Base-by-base conservation (phyloP, 2,113 vertebrate species). In the Tyto alba region DNA sequence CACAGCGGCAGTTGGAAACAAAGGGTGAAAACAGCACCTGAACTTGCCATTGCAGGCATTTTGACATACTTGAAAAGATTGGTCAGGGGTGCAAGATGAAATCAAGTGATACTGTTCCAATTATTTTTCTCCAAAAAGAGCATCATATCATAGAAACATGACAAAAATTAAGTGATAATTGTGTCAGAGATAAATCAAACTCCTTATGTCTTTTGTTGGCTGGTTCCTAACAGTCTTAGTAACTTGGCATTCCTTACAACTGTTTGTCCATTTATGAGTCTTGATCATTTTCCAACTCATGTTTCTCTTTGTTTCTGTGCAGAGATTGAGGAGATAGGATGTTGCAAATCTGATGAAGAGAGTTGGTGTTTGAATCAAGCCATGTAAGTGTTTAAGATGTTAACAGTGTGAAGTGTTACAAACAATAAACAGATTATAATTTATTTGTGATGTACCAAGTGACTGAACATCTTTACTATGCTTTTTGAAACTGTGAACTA, bases 51-150 rank as follows among this genome's bases (percentile, higher is more conserved):
- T 12, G 75, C 2, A 38, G 26, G 30, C 67, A 5, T 30, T 69
- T 34, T 23, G 36, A 53, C n/a, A 1, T 0, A 3, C 67, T 68
- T 6, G 0, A 0, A 22, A 56, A 9, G 15, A 9, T 43, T 50
- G 47, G 7, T 25, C 13, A 17, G 43, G 40, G 22, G 8, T 56
- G 36, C 26, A 68, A 60, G 69, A 52, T 13, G 36, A 87, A 69
- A 80, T 50, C 7, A 17, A 79, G 50, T 16, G 8, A 36, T 59
- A 10, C 13, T 41, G 7, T 72, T 77, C 9, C 9, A 63, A 27
- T 55, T n/a, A 4, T 50, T 45, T 55, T 41, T 40, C 18, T 52
- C 11, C 34, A 57, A 76, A 57, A 9, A 20, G 16, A 15, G 18
- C 38, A 41, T 38, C 11, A 32, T 62, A 5, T 55, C 45, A 32